Percentiles rank a stretch among this genome's conserved stretches.
Evolutionary conservation across 2,797 vertebrate species (phyloP).

Genomic region (Lagodon rhomboides): DNA sequence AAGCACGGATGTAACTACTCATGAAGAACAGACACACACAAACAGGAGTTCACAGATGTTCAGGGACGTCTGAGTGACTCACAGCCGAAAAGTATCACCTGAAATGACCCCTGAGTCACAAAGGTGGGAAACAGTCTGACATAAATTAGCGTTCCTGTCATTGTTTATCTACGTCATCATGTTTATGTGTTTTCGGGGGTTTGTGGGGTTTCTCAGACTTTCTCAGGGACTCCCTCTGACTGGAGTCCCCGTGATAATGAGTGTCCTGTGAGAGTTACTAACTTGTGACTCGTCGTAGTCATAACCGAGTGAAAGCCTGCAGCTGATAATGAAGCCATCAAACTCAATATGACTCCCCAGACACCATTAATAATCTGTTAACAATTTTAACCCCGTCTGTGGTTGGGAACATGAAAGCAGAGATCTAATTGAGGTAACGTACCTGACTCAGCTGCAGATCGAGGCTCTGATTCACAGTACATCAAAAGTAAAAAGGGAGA

Average conservation of each 20-base stretch:
- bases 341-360: conserved; percentile 23
- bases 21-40: conserved; percentile 32
- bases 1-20: conserved; percentile 8
- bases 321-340: conserved; percentile 31
- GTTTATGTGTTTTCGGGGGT: conserved; percentile 19
- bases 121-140: conserved; percentile 27
- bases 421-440: conserved; percentile 53
- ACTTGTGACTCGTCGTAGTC: conserved; percentile 26
- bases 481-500: conserved; percentile 26
- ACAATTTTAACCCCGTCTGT: conserved; percentile 19
- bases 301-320: conserved; percentile 32
- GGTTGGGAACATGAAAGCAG: conserved; percentile 16
- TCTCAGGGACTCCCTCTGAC: conserved; percentile 52
- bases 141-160: conserved; percentile 32
- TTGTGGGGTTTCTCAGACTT: conserved; percentile 15
- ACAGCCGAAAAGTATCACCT: conserved; percentile 56
- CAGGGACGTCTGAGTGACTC: conserved; percentile 65
- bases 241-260: conserved; percentile 26
- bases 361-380: conserved; percentile 34
- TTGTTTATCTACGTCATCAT: conserved; percentile 20
- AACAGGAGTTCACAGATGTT: conserved; percentile 56
- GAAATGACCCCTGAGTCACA: conserved; percentile 61
- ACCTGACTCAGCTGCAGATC: conserved; percentile 96
- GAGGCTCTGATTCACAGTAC: conserved; percentile 89
- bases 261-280: conserved; percentile 20